Evolutionary conservation across 2,113 vertebrate species (phyloP), one percentile per base, ranked within the genome.

Genomic region (Montifringilla adamsi): DNA sequence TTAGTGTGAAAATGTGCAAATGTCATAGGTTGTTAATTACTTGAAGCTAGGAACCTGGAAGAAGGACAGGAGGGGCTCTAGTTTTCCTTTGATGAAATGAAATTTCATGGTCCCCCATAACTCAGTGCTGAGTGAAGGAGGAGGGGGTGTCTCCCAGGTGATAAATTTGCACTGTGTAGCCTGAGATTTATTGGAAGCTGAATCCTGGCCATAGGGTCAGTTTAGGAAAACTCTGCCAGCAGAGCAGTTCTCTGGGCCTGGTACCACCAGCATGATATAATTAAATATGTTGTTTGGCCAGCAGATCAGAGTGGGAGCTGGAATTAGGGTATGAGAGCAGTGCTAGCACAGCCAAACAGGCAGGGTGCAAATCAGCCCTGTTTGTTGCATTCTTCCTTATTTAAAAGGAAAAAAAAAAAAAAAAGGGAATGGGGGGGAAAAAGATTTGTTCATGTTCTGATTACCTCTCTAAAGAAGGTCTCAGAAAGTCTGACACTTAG

Each of bases 191-290:
- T 92, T 93, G 89, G 58, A 84, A 86, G 44, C 76, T 46, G 73
- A 92, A 70, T 92, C 33, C 23, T 92, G 55, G 63, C 80, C 58
- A 18, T 22, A 20, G 63, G 89, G 84, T 92, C 94, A 89, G 86
- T 87, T 89, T 72, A 78, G 93, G 73, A 82, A 94, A 97, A 73
- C 0, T 13, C 44, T 89, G 90, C 92, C 90, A 94, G 76, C 31
- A n/a, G 47, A 91, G 62, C 37, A 33, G 83, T 58, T 95, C 75
- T 72, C 73, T 94, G 93, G 90, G 77, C 64, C 90, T 96, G 92
- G 92, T 94, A 93, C 86, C 87, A 94, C 95, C 92, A 95, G 92
- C 60, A 20, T 43, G 89, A 68, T 95, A 50, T 19, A 87, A 75
- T 96, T 92, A 86, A 84, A 64, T 68, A 72, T 5, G 30, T 67